Percentiles rank a stretch among this genome's conserved stretches.
Conservation (phyloP, 2,888 invertebrate species). For the Cantharis flavilabris region DNA sequence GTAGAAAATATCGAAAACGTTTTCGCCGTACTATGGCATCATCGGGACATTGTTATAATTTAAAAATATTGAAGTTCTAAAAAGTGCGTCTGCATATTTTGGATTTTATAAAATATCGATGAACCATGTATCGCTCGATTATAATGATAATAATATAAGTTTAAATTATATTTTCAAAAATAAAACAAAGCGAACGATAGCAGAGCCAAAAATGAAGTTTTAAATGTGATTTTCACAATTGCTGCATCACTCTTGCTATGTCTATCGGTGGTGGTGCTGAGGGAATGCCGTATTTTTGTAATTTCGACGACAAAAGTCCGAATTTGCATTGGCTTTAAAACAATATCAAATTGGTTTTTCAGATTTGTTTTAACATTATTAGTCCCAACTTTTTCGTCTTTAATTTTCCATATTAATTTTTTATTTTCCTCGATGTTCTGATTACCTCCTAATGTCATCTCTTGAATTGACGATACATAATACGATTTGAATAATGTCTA, state of each 20-base stretch:
- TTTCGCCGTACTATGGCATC: too few species aligned
- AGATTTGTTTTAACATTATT: conserved; percentile 8
- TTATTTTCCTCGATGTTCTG: conserved; percentile 61
- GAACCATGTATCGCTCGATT: too few species aligned
- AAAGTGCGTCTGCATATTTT: too few species aligned
- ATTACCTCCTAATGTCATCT: conserved; percentile 55
- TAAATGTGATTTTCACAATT: not conserved
- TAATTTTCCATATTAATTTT: not conserved
- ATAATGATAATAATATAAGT: too few species aligned
- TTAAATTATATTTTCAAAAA: too few species aligned
- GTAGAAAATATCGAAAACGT: too few species aligned
- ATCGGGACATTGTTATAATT: too few species aligned
- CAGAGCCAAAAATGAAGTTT: not conserved
- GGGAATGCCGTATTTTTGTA: not conserved
- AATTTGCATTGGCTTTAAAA: conserved; percentile 4
- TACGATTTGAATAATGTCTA: conserved; percentile 53
- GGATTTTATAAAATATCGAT: too few species aligned
- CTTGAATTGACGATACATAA: conserved; percentile 47
- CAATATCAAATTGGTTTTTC: not conserved
- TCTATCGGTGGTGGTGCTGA: not conserved
- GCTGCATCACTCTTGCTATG: accelerated
- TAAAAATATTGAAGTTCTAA: too few species aligned
- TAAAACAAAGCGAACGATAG: not conserved
- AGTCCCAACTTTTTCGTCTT: not conserved
- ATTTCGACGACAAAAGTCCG: not conserved